Percentiles rank a stretch among this genome's conserved stretches.
These are phyloP conservation scores for Hyles lineata DNA, from an alignment of 2,888 invertebrate genomes.

Conservation along the genomic window DNA sequence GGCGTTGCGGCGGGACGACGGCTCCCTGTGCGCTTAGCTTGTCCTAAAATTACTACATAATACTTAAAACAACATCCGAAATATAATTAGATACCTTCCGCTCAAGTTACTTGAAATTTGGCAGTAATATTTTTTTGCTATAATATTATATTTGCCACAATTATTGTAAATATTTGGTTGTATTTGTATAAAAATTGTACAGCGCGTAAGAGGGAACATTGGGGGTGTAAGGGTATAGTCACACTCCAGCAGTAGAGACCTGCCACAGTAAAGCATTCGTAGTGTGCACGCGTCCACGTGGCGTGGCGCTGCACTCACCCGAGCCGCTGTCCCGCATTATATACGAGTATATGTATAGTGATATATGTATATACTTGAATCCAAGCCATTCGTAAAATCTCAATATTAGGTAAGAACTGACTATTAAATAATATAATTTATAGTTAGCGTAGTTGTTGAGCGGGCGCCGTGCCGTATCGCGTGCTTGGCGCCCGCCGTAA, in stretches of 20 bases:
- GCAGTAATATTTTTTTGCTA: too few relatives aligned
- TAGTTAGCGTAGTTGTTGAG: slow-evolving; percentile 16
- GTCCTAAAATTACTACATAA: too few relatives aligned
- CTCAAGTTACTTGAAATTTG: too few relatives aligned
- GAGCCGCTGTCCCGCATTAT: not conserved
- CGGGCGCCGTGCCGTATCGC: not conserved
- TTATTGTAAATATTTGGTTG: too few relatives aligned
- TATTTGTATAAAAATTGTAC: too few relatives aligned
- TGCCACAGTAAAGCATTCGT: not conserved
- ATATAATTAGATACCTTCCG: too few relatives aligned
- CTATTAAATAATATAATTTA: slow-evolving; percentile 36
- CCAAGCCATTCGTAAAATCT: slow-evolving; percentile 54
- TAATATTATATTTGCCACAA: too few relatives aligned
- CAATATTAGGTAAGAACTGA: slow-evolving; percentile 53
- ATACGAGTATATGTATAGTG: not conserved
- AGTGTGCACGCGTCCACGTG: not conserved
- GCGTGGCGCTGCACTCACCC: not conserved
- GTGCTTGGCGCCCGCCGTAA: not conserved
- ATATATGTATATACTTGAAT: slow-evolving; percentile 11
- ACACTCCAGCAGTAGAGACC: not conserved
- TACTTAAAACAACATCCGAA: too few relatives aligned
- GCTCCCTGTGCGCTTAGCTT: not conserved
- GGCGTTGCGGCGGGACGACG: slow-evolving; percentile 6
- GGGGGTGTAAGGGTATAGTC: too few relatives aligned
- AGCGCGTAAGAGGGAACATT: too few relatives aligned